A percentile compares a stretch with the other conserved stretches of the same genome.
Conservation (phyloP, 2,797 vertebrate species). For the Sebastes oblongus region DNA sequence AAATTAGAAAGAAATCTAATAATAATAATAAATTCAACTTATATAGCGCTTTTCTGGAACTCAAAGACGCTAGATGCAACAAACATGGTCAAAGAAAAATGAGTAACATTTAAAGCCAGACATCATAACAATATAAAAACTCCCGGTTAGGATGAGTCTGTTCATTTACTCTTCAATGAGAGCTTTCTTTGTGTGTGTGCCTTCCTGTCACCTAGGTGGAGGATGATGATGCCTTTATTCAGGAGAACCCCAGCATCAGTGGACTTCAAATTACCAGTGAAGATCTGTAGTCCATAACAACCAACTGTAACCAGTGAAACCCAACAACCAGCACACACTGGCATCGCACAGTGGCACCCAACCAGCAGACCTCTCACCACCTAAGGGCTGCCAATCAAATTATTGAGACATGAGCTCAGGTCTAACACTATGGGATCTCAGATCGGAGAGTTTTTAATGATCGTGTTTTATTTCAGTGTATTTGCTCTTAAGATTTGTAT, state of each 20-base stretch:
- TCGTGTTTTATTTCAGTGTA: slow-evolving; percentile 13
- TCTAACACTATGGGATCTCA: neutral
- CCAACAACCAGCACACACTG: neutral
- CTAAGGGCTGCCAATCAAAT: neutral
- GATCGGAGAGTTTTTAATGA: slow-evolving; percentile 8
- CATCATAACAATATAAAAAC: neutral
- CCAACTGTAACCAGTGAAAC: neutral
- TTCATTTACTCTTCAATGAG: neutral
- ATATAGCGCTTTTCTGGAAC: too few relatives aligned
- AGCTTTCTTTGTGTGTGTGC: neutral
- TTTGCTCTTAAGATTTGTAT: slow-evolving; percentile 22
- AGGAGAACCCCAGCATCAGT: slow-evolving; percentile 58
- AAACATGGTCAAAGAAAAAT: neutral
- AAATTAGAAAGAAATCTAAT: neutral
- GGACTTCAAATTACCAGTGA: slow-evolving; percentile 67
- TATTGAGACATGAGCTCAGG: neutral
- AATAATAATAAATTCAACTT: too few relatives aligned
- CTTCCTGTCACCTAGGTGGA: slow-evolving; percentile 53
- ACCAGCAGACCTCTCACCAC: neutral
- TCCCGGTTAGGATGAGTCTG: neutral
- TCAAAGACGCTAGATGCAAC: neutral
- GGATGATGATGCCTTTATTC: slow-evolving; percentile 47
- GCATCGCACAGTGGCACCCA: neutral
- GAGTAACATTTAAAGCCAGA: neutral
- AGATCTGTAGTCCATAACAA: slow-evolving; percentile 63